Evolutionary conservation across 2,113 vertebrate species (phyloP).

Genomic region (Propithecus coquereli): DNA sequence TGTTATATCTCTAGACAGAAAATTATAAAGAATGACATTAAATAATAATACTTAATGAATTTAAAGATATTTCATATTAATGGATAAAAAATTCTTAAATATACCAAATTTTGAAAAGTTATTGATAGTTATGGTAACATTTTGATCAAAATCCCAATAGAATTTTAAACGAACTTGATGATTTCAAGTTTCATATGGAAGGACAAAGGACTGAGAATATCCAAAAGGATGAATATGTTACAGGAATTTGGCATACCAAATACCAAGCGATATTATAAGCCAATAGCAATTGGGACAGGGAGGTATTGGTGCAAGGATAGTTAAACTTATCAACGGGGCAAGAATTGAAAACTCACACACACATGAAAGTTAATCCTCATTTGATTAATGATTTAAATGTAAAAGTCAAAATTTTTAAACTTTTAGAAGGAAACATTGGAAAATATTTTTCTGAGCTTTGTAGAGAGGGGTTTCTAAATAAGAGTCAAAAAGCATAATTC

Average conservation of each 20-base stretch:
- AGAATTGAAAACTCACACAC: background rate
- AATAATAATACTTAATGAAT: background rate
- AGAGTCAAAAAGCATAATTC: background rate
- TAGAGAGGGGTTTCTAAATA: background rate
- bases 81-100: background rate
- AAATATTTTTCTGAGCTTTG: background rate
- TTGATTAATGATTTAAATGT: background rate
- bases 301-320: background rate
- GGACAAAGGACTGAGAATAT: background rate
- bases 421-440: background rate
- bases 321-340: background rate
- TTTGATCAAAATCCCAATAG: background rate
- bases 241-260: background rate
- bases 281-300: background rate
- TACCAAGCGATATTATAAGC: background rate
- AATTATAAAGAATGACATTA: background rate
- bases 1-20: background rate
- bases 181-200: background rate
- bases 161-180: background rate
- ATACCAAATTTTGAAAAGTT: background rate
- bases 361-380: background rate
- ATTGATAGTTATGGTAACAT: background rate
- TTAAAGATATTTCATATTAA: background rate
- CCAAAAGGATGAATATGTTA: background rate
- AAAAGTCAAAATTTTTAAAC: background rate